These are phyloP conservation scores for Coelopa frigida DNA, from an alignment of 1,140 invertebrate genomes.

Conservation along the genomic window DNA sequence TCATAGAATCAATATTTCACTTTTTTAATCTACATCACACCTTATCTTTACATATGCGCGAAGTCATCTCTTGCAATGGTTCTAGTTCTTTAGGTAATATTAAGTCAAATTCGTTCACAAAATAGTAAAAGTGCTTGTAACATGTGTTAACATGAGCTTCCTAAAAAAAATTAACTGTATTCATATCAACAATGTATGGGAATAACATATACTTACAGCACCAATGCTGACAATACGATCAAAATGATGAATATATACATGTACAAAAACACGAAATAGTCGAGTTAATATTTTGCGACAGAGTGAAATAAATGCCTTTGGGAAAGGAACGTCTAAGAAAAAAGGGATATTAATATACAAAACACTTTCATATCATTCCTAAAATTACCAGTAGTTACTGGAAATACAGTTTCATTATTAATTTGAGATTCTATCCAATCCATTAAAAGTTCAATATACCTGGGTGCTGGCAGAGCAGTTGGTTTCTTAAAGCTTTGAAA, in stretches of 20 bases:
- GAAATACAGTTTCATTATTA: slow-evolving; percentile 85
- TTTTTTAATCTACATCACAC: not conserved
- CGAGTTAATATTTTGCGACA: slow-evolving; percentile 87
- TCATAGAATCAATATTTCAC: no score
- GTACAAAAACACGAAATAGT: slow-evolving; percentile 90
- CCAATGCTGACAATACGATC: slow-evolving; percentile 81
- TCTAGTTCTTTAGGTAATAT: slow-evolving; percentile 82
- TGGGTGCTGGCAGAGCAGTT: slow-evolving; percentile 75
- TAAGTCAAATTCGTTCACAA: slow-evolving; percentile 83
- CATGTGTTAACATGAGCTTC: slow-evolving; percentile 95
- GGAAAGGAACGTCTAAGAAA: slow-evolving; percentile 71
- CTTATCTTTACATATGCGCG: slow-evolving; percentile 57
- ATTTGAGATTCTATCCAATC: slow-evolving; percentile 93
- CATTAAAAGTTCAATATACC: slow-evolving; percentile 84
- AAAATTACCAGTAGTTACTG: slow-evolving; percentile 53
- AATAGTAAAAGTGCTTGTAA: slow-evolving; percentile 96
- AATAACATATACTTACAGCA: slow-evolving; percentile 58
- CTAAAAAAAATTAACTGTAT: slow-evolving; percentile 48
- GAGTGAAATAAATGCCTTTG: slow-evolving; percentile 69
- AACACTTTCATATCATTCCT: not conserved
- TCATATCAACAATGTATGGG: not conserved
- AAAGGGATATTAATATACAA: slow-evolving; percentile 20
- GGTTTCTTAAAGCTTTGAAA: slow-evolving; percentile 71
- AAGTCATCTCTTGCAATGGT: slow-evolving; percentile 72
- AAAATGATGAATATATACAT: slow-evolving; percentile 97